Conservation (phyloP, 2,113 vertebrate species). For the Hylia prasina region DNA sequence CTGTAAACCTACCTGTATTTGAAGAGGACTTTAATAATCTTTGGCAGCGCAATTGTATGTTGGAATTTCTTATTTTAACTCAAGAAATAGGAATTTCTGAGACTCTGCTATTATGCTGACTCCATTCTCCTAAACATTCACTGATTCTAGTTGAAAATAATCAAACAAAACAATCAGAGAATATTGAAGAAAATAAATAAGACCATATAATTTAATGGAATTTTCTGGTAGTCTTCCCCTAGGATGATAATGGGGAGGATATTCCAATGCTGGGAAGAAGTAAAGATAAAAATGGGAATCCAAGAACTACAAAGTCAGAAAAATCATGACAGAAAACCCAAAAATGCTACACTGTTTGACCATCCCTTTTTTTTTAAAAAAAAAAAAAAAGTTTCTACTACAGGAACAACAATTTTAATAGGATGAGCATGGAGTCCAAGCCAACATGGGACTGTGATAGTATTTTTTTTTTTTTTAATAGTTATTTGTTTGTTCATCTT, state of each 20-base stretch:
- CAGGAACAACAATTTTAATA: not conserved
- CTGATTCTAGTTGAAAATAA: not conserved
- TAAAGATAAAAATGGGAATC: not conserved
- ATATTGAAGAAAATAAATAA: not conserved
- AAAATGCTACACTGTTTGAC: not conserved
- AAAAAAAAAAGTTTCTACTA: no score
- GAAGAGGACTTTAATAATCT: not conserved
- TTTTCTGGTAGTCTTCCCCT: not conserved
- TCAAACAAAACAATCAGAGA: not conserved
- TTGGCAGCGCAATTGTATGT: not conserved
- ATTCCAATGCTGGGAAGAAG: not conserved
- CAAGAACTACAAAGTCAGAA: not conserved
- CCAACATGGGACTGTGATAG: accelerated
- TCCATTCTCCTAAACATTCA: not conserved
- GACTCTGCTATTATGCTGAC: not conserved
- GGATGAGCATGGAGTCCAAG: not conserved
- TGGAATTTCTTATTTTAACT: not conserved
- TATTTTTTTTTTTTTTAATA: not conserved
- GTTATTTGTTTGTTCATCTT: not conserved
- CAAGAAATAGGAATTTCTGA: not conserved
- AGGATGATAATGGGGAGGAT: not conserved
- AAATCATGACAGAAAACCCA: not conserved
- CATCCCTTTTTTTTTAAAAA: no score
- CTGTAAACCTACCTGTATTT: not conserved
- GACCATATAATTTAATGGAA: not conserved